Percentiles rank a stretch among this genome's conserved stretches.
Evolutionary conservation across 2,888 invertebrate genomes (phyloP).

Genomic region (Cactoblastis cactorum): DNA sequence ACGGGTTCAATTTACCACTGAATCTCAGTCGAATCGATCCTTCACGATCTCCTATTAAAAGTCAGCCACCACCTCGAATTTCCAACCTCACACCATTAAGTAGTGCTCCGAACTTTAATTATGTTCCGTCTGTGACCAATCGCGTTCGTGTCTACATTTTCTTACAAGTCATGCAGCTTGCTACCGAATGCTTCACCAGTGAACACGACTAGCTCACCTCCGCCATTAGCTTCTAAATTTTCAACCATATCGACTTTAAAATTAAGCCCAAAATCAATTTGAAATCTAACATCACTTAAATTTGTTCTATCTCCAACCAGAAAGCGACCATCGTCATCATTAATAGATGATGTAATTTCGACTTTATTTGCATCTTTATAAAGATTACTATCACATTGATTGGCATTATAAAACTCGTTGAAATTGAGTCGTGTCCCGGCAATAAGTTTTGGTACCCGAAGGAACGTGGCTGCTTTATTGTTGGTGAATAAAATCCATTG

Average conservation of each 20-base stretch:
- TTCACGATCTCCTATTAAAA: slow-evolving; percentile 75
- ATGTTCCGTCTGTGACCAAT: slow-evolving; percentile 78
- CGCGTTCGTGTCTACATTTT: slow-evolving; percentile 75
- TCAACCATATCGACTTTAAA: slow-evolving; percentile 40
- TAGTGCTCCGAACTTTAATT: slow-evolving; percentile 78
- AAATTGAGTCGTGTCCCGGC: slow-evolving; percentile 56
- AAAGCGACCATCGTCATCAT: slow-evolving; percentile 45
- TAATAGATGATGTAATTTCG: slow-evolving; percentile 51
- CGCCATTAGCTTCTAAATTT: slow-evolving; percentile 27
- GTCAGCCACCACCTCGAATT: slow-evolving; percentile 73
- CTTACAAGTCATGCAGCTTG: slow-evolving; percentile 76
- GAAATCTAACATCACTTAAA: slow-evolving; percentile 4
- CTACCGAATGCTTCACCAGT: slow-evolving; percentile 68
- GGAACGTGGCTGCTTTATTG: slow-evolving; percentile 72
- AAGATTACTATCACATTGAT: slow-evolving; percentile 45
- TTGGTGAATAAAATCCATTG: slow-evolving; percentile 72
- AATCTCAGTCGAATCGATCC: slow-evolving; percentile 67
- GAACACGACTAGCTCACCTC: slow-evolving; percentile 28
- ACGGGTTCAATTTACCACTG: slow-evolving; percentile 57
- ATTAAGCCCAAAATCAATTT: slow-evolving; percentile 43
- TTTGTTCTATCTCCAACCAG: slow-evolving; percentile 35
- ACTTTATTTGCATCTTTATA: slow-evolving; percentile 50
- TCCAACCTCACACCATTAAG: slow-evolving; percentile 74
- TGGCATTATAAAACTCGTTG: slow-evolving; percentile 35
- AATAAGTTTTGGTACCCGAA: slow-evolving; percentile 59